Evolutionary conservation across 1,140 invertebrate genomes (phyloP).

Genomic region (Drosophila lowei): DNA sequence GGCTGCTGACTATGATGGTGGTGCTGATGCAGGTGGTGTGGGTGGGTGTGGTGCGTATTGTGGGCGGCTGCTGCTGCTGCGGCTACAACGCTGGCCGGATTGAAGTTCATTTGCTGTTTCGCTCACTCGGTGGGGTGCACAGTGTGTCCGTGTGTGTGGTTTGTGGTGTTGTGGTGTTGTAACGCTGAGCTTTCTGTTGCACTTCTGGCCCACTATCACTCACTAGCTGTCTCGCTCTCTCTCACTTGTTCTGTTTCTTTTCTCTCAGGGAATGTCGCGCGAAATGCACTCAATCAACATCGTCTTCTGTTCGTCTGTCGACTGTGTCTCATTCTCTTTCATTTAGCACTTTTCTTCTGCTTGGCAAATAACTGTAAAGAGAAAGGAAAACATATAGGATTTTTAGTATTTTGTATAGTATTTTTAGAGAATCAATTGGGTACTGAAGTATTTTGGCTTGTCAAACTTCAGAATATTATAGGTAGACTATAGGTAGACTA

Average conservation of each 20-base stretch:
- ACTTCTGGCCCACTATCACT: slow-evolving; percentile 1
- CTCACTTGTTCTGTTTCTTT: slow-evolving; percentile 7
- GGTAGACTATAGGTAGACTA: background rate
- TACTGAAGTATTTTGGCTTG: background rate
- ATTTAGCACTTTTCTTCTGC: slow-evolving; percentile 44
- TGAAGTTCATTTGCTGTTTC: slow-evolving; percentile 70
- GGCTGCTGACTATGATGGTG: slow-evolving; percentile 34
- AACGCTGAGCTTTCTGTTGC: slow-evolving; percentile 35
- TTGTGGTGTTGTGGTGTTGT: slow-evolving; percentile 6
- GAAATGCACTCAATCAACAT: slow-evolving; percentile 78
- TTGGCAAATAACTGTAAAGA: slow-evolving; percentile 43
- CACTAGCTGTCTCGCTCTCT: slow-evolving; percentile 11
- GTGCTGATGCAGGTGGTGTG: slow-evolving; percentile 27
- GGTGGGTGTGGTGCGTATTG: slow-evolving; percentile 25
- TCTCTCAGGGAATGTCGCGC: slow-evolving; percentile 66
- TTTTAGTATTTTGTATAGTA: background rate
- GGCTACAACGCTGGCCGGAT: slow-evolving; percentile 64
- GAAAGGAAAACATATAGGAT: background rate
- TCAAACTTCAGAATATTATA: background rate
- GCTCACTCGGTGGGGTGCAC: slow-evolving; percentile 27
- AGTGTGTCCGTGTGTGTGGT: slow-evolving; percentile 3
- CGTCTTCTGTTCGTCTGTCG: slow-evolving; percentile 41
- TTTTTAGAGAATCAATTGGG: background rate
- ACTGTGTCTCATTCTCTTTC: slow-evolving; percentile 56
- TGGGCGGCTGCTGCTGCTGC: slow-evolving; percentile 65